Base-by-base conservation (phyloP, 2,113 vertebrate genomes). In the Alectura lathami region DNA sequence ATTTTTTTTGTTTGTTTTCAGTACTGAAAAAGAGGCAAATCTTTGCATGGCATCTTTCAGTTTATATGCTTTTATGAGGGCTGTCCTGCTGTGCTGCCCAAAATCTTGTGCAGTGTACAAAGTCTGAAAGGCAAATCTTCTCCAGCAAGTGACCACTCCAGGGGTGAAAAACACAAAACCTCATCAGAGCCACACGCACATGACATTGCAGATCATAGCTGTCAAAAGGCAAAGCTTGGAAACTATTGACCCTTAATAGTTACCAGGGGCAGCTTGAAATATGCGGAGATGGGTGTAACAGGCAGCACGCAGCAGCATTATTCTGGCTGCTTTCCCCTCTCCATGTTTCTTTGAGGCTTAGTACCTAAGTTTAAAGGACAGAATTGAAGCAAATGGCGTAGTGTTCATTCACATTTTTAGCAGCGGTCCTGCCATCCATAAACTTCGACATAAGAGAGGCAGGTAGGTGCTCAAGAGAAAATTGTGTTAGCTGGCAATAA, bases 121-220 rank as follows among this genome's bases (percentile, higher is more conserved):
- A 68, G 53, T 45, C 43, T 64, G 24, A 14, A 87, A 87, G 69
- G 6, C 18, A 57, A 5, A 30, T 82, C 64, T 63, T 56, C 30
- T 57, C 7, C 23, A 53, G 43, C 27, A 16, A 66, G 10, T 32
- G 32, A 48, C 51, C 70, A 47, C 30, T 81, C 34, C 57, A 26
- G 0, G 36, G 36, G 17, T 53, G 73, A 56, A 85, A 78, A 34
- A 3, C 53, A 48, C 69, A 87, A 85, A 86, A 60, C 42, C 17
- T 86, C 32, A 4, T 51, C 2, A 1, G 59, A 90, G 17, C 2
- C 3, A 43, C 36, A 16, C n/a, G 34, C 0, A 0, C 4, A 6
- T 42, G 23, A 36, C 17, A 15, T 42, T 22, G 22, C 26, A 23
- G 34, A 30, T 23, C 1, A 0, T 62, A 68, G 54, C 16, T 47